These are phyloP conservation scores for Arion vulgaris DNA, from an alignment of 1,140 invertebrate species.

Conservation along the genomic window DNA sequence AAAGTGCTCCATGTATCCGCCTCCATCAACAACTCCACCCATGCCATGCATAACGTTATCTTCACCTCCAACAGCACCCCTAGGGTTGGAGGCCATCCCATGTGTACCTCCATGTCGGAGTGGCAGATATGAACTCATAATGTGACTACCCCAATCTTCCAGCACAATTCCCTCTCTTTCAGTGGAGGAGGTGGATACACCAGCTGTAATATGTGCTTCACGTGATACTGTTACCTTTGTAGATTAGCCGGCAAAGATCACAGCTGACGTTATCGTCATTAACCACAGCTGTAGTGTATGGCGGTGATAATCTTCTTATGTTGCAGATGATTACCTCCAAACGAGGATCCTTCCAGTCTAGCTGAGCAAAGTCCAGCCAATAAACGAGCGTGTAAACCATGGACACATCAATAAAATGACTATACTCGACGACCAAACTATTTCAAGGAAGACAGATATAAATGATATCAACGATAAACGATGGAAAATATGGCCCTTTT, in stretches of 20 bases:
- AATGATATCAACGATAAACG: neutral
- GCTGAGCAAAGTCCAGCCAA: neutral
- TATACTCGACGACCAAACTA: conserved; percentile 9
- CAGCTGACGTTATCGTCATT: neutral
- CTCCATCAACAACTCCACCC: neutral
- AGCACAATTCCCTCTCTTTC: conserved; percentile 2
- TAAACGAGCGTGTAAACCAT: conserved; percentile 5
- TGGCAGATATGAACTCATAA: conserved; percentile 48
- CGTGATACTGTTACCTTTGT: neutral
- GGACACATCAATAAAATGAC: neutral
- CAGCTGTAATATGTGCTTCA: neutral
- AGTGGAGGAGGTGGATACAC: neutral
- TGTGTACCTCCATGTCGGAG: conserved; percentile 40
- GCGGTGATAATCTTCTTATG: neutral
- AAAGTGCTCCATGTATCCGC: conserved; percentile 68
- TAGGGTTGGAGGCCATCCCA: conserved; percentile 35
- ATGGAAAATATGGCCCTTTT: neutral
- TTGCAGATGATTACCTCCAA: neutral
- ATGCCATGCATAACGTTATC: conserved; percentile 41
- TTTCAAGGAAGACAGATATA: conserved; percentile 5
- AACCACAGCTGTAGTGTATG: neutral
- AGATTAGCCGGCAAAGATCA: neutral
- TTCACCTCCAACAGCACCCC: neutral
- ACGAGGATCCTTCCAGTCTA: neutral
- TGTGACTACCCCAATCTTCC: neutral